These are phyloP conservation scores for Eurytoma californica DNA, from an alignment of 2,888 invertebrate genomes.

Conservation along the genomic window DNA sequence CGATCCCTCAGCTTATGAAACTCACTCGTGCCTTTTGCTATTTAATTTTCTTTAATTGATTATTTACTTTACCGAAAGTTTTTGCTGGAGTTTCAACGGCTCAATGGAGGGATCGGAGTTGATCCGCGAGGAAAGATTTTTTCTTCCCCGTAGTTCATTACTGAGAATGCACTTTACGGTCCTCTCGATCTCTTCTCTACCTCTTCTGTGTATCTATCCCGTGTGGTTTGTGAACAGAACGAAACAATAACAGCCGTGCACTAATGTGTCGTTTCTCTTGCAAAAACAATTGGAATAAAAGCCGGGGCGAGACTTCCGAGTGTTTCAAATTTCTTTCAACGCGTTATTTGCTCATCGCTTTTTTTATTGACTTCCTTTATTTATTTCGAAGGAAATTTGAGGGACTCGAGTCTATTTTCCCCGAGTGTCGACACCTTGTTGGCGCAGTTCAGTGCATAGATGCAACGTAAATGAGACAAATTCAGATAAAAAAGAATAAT, in stretches of 20 bases:
- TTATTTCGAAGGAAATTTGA: constrained; percentile 1
- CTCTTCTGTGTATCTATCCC: constrained; percentile 45
- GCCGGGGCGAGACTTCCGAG: neutral
- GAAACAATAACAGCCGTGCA: constrained; percentile 33
- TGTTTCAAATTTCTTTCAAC: neutral
- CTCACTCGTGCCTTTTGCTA: constrained; percentile 8
- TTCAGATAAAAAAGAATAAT: constrained; percentile 50
- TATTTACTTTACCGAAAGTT: constrained; percentile 14
- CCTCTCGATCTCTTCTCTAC: constrained; percentile 63
- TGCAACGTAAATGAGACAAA: constrained; percentile 52
- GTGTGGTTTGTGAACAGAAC: constrained; percentile 49
- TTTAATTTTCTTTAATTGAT: neutral
- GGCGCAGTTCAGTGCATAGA: constrained; percentile 59
- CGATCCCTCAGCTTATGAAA: constrained; percentile 36
- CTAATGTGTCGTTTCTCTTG: constrained; percentile 41
- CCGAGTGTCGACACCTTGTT: constrained; percentile 65
- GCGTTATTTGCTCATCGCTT: neutral
- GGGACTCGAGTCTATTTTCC: neutral
- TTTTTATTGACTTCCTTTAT: neutral
- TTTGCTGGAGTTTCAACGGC: constrained; percentile 13
- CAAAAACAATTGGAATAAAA: constrained; percentile 3
- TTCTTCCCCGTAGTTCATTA: constrained; percentile 60
- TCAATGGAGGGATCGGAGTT: constrained; percentile 35
- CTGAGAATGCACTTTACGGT: constrained; percentile 67
- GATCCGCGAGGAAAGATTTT: constrained; percentile 44